Evolutionary conservation across 2,888 invertebrate genomes (phyloP).

Genomic region (Drosophila pegasa): DNA sequence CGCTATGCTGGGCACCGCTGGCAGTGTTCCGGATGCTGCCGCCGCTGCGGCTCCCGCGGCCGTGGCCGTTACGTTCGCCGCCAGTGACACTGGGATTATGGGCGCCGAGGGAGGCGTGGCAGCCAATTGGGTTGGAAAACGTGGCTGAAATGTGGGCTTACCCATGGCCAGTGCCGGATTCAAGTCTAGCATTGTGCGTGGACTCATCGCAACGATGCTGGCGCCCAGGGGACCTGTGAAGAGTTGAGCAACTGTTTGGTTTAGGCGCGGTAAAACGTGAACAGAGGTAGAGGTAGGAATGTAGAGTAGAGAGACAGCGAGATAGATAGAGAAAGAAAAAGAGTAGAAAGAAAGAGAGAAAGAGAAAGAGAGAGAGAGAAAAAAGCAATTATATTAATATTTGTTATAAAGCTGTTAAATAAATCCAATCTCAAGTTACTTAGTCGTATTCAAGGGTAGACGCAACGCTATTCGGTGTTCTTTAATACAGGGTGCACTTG

Average conservation of each 20-base stretch:
- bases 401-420: constrained; percentile 14
- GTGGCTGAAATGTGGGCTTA: constrained; percentile 84
- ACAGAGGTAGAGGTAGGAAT: constrained; percentile 29
- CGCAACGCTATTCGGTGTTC: constrained; percentile 53
- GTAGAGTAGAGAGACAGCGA: constrained; percentile 41
- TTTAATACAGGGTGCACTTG: constrained; percentile 63
- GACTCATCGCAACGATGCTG: constrained; percentile 85
- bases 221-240: constrained; percentile 85
- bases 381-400: constrained; percentile 47
- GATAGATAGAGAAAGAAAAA: constrained; percentile 22
- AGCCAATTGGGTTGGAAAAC: constrained; percentile 68
- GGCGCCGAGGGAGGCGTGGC: constrained; percentile 43
- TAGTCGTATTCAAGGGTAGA: constrained; percentile 48
- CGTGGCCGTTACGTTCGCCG: constrained; percentile 34
- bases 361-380: constrained; percentile 34
- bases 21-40: constrained; percentile 45
- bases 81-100: constrained; percentile 18
- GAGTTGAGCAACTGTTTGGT: constrained; percentile 78
- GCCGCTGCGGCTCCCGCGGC: constrained; percentile 40
- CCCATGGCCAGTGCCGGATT: constrained; percentile 85
- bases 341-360: constrained; percentile 39
- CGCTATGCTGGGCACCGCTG: constrained; percentile 66
- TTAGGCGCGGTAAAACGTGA: constrained; percentile 53
- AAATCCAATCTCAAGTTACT: constrained; percentile 40
- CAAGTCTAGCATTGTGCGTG: constrained; percentile 84